A percentile compares a stretch with the other conserved stretches of the same genome.
phyloP scores from a whole-genome alignment of 2,888 invertebrate genomes.

The Alentia gelatinosa region DNA sequence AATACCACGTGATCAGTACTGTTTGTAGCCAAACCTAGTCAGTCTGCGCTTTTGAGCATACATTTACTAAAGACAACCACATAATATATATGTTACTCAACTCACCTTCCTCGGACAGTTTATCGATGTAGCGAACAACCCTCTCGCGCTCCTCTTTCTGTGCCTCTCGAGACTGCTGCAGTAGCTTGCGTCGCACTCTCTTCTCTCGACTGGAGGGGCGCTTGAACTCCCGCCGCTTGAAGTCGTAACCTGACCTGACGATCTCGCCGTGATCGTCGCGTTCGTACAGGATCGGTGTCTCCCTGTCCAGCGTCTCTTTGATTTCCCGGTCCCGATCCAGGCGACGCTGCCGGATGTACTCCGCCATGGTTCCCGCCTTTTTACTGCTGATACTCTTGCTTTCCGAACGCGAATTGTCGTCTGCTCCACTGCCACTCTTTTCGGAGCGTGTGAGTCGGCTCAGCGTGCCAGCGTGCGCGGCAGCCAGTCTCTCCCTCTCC shows the following conservation, averaged over 20 bases:
- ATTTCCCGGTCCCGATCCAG: neutral
- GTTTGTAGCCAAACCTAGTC: too few relatives aligned
- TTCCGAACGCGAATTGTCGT: neutral
- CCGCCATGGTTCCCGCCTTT: neutral
- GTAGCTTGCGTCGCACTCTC: neutral
- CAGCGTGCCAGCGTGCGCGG: neutral
- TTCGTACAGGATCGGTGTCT: constrained; percentile 7
- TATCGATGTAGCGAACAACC: constrained; percentile 14
- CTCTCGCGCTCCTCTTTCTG: neutral
- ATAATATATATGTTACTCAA: too few relatives aligned
- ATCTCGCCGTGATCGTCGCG: neutral
- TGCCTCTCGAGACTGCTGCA: neutral
- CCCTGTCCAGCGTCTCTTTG: neutral
- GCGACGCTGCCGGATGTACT: neutral
- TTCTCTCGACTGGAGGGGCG: neutral
- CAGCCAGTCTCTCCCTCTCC: neutral
- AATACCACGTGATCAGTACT: too few relatives aligned
- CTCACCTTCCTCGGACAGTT: constrained; percentile 34
- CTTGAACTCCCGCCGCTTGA: constrained; percentile 16
- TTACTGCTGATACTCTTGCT: neutral
- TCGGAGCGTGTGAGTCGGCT: neutral
- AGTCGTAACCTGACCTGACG: constrained; percentile 6
- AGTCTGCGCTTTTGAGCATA: too few relatives aligned
- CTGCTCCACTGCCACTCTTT: neutral
- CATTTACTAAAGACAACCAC: too few relatives aligned